Base-by-base conservation (phyloP, 2,888 invertebrate genomes). In the Leptopilina drosophilae region DNA sequence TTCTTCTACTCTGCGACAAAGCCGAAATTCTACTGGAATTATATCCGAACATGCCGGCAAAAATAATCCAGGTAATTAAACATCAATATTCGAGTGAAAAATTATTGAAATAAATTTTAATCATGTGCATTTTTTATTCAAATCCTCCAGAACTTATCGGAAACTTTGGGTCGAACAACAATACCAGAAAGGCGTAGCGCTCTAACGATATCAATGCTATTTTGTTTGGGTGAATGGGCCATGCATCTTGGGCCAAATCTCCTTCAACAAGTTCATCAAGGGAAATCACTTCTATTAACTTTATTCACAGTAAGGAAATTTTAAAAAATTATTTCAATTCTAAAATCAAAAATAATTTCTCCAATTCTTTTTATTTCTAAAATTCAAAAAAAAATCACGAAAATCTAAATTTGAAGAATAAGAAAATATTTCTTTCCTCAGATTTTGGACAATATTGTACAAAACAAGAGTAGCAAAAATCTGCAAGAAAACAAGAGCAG, bases 141-240 rank as follows among this genome's bases (percentile, higher is more conserved):
- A 42, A 46, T 66, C 14, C 53, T 66, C 14, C 53, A 93, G 93
- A 92, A 93, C 80, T 86, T 93, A 78, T 92, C 93, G 0, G 92
- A 93, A 78, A 94, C 94, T 7, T 89, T 94, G 40, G 92, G 93
- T 53, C 92, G 92, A 75, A 91, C 94, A 87, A 92, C 93, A 85
- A 92, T 92, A 75, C 89, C 91, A 33, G 90, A 92, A 78, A 90
- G 91, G 77, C 90, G 90, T 33, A 89, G 88, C 65, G 94, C 96
- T 80, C 92, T 97, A 78, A 94, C 96, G 14, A 95, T 96, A 49
- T 96, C 97, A 0, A 93, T 98, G 85, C 94, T 98, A 87, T 94
- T 98, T 78, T 97, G 98, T 89, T 93, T 99, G 81, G 97, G 98
- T 0, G 98, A 98, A 92, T 98, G 98, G 95, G 98, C 98, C 78